Conservation (phyloP, 2,113 vertebrate genomes). For the Hippoglossus stenolepis region DNA sequence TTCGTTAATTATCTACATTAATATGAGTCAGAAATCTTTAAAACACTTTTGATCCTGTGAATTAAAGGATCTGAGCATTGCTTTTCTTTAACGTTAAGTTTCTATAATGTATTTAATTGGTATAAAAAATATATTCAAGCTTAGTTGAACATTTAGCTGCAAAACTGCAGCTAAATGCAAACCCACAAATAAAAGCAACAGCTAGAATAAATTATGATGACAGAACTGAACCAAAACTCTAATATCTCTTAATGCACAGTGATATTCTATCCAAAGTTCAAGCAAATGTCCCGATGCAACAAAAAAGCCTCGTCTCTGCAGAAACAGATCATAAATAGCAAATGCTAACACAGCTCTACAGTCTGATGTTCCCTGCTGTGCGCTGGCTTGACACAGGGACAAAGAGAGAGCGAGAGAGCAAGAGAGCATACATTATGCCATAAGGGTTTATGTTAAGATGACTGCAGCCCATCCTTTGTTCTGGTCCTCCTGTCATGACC, state of each 20-base stretch:
- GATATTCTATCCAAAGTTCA: not conserved
- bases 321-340: not conserved
- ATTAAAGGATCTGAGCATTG: too few species aligned
- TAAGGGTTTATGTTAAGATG: constrained; percentile 18
- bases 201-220: not conserved
- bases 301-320: not conserved
- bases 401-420: constrained; percentile 1
- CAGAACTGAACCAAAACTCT: not conserved
- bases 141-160: too few species aligned
- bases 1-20: too few species aligned
- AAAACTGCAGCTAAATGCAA: not conserved
- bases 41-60: too few species aligned
- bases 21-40: too few species aligned
- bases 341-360: not conserved
- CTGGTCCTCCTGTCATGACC: constrained; percentile 62
- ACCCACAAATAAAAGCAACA: not conserved
- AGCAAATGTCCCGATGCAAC: not conserved
- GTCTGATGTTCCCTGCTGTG: not conserved
- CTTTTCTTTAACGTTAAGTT: too few species aligned
- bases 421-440: not conserved
- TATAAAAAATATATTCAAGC: too few species aligned
- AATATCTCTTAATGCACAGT: too few species aligned
- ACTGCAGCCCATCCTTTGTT: constrained; percentile 70
- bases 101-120: too few species aligned
- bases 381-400: not conserved